phyloP scores from a whole-genome alignment of 2,113 vertebrate species.

The Etheostoma cragini region DNA sequence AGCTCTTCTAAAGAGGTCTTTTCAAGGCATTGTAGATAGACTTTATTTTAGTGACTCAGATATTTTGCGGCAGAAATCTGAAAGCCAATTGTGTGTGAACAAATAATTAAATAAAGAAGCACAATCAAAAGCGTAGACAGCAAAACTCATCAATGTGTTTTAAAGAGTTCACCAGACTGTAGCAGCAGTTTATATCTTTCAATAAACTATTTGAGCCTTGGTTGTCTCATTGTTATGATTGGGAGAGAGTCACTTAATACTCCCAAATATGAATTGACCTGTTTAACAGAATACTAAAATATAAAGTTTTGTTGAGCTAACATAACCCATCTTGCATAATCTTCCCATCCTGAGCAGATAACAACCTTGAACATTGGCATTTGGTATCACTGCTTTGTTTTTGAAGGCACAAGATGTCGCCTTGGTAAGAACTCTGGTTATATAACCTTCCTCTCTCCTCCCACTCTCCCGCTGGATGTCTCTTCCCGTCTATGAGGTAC shows the following conservation, averaged over 20 bases:
- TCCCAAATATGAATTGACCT: constrained; percentile 13
- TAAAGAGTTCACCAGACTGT: neutral
- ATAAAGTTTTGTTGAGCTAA: neutral
- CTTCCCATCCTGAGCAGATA: constrained; percentile 1
- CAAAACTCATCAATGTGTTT: neutral
- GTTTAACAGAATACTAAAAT: constrained; percentile 21
- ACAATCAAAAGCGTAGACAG: neutral
- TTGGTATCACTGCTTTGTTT: constrained; percentile 51
- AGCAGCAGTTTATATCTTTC: neutral
- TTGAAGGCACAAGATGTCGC: constrained; percentile 46
- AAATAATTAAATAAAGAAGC: neutral
- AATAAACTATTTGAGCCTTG: constrained; percentile 3
- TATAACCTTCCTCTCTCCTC: constrained; percentile 57
- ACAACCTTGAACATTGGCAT: constrained; percentile 64
- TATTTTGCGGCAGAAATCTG: neutral
- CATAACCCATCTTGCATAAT: constrained; percentile 38
- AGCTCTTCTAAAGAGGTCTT: neutral
- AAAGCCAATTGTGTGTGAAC: neutral
- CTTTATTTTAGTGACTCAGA: neutral
- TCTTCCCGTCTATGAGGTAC: constrained; percentile 44
- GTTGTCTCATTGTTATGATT: neutral
- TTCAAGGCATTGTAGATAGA: neutral
- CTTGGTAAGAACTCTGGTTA: constrained; percentile 63
- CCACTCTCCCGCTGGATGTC: constrained; percentile 45
- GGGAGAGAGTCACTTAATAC: neutral